These are phyloP conservation scores for Uria lomvia DNA, from an alignment of 2,113 vertebrate species.

Conservation along the genomic window DNA sequence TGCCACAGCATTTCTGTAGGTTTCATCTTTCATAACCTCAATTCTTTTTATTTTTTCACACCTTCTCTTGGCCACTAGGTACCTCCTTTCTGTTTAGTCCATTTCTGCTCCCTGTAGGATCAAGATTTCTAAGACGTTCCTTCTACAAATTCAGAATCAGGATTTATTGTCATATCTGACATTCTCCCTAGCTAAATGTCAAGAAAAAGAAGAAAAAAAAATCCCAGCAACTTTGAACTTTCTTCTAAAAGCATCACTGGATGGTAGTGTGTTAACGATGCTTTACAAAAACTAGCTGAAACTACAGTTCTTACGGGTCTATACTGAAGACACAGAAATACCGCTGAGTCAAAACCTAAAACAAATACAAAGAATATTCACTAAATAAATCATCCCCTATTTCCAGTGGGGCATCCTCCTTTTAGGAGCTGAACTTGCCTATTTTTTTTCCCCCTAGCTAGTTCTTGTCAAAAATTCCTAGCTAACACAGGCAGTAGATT, in stretches of 20 bases:
- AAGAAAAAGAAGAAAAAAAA: background rate
- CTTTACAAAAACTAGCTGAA: background rate
- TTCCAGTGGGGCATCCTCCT: background rate
- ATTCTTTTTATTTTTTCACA: background rate
- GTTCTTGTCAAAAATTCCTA: background rate
- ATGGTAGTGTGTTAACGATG: background rate
- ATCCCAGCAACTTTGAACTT: background rate
- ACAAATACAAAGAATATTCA: background rate
- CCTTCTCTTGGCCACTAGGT: background rate
- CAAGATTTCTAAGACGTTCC: background rate
- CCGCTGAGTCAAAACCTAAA: fast-evolving
- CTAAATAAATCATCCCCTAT: background rate
- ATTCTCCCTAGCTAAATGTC: background rate
- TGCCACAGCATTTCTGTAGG: background rate
- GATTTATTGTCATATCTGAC: background rate
- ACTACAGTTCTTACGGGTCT: background rate
- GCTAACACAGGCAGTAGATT: background rate
- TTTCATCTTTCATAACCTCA: background rate
- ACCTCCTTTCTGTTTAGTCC: background rate
- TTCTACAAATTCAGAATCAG: background rate
- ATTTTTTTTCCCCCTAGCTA: background rate
- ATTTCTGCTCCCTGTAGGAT: background rate
- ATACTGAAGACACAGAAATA: background rate
- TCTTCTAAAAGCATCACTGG: background rate
- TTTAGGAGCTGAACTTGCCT: background rate